Conservation (phyloP, 2,113 vertebrate genomes). For the Psittacara wagleri region DNA sequence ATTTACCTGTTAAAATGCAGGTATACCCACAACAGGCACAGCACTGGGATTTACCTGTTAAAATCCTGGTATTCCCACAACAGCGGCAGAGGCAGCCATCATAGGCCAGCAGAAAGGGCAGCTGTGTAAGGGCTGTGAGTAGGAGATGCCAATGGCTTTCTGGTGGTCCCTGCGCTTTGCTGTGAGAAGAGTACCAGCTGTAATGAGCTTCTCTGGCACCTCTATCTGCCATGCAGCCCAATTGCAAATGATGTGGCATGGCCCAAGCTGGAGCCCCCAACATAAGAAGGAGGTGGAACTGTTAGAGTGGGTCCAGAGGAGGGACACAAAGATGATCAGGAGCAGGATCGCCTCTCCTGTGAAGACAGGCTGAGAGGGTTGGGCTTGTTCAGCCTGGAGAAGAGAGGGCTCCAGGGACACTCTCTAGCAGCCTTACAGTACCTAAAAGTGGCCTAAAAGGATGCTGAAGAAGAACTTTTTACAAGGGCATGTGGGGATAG, state of each 20-base stretch:
- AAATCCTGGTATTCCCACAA: neutral
- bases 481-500: neutral
- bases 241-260: neutral
- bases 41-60: neutral
- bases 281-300: neutral
- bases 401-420: neutral
- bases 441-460: neutral
- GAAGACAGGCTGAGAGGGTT: neutral
- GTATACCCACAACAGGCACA: neutral
- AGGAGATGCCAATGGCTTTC: neutral
- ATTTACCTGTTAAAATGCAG: neutral
- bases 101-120: neutral
- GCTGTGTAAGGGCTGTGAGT: neutral
- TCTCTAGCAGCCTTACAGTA: neutral
- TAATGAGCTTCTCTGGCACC: neutral
- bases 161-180: rapidly evolving
- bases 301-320: neutral
- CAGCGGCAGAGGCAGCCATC: neutral
- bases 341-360: neutral
- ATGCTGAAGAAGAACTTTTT: neutral
- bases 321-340: neutral
- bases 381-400: neutral
- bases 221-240: neutral
- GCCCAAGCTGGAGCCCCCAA: neutral
- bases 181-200: neutral